phyloP scores from a whole-genome alignment of 1,140 invertebrate species.

The Galleria mellonella region DNA sequence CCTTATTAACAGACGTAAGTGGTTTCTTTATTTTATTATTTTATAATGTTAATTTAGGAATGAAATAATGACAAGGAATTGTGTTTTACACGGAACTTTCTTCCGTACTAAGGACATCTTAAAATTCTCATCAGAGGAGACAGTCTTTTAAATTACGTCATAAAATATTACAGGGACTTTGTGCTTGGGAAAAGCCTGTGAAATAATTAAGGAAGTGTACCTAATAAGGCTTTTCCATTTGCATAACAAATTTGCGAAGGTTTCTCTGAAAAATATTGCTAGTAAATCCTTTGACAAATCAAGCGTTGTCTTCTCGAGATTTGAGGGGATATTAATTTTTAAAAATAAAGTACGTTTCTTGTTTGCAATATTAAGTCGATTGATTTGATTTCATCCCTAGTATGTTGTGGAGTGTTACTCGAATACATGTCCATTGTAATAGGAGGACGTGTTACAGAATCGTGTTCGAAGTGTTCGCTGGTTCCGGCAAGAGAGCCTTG shows the following conservation, averaged over 20 bases:
- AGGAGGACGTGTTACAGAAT: not conserved
- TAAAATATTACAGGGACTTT: conserved; percentile 43
- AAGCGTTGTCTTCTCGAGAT: conserved; percentile 19
- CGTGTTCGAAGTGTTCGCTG: conserved; percentile 5
- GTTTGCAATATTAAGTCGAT: conserved; percentile 1
- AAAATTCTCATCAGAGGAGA: conserved; percentile 28
- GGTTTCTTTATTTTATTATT: not conserved
- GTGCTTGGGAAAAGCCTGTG: conserved; percentile 27
- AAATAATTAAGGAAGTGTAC: conserved; percentile 52
- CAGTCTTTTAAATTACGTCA: conserved; percentile 40
- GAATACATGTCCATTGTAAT: conserved; percentile 5
- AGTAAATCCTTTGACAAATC: conserved; percentile 48
- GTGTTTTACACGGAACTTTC: conserved; percentile 11
- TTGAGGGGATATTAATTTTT: conserved; percentile 16
- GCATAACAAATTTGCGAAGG: conserved; percentile 49
- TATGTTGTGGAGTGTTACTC: conserved; percentile 4
- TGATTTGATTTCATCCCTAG: conserved; percentile 1
- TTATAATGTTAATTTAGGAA: not conserved
- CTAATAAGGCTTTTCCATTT: conserved; percentile 48
- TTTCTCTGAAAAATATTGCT: conserved; percentile 30
- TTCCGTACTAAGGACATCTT: conserved; percentile 16
- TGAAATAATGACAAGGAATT: conserved; percentile 14
- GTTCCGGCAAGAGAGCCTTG: conserved; percentile 18
- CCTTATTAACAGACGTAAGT: too few species aligned
- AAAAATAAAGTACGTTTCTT: conserved; percentile 1